phyloP scores from a whole-genome alignment of 30 jellyfish, hydroid and myxozoan species.

The Aurelia sp. region DNA sequence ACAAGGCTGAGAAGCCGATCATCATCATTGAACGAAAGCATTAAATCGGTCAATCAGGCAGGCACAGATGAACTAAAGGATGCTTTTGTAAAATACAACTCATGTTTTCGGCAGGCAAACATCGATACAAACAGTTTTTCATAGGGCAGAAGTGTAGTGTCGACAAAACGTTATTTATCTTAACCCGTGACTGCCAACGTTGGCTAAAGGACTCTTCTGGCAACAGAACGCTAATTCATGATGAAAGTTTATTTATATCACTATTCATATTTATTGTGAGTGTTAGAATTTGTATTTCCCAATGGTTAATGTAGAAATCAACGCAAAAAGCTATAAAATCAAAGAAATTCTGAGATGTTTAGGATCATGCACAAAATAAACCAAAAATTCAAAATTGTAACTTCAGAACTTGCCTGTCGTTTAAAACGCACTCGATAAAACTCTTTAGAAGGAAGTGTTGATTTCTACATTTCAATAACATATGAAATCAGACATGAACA shows the following conservation, averaged over 20 bases:
- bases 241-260: background rate
- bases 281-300: conserved; percentile 44
- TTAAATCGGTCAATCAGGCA: conserved; percentile 24
- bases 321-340: background rate
- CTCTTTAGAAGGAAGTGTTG: background rate
- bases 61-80: background rate
- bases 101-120: background rate
- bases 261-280: conserved; percentile 27
- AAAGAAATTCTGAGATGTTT: background rate
- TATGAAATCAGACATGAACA: conserved; percentile 10
- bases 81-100: conserved; percentile 54
- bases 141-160: background rate
- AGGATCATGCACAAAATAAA: no score
- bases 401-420: no score
- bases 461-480: conserved; percentile 12
- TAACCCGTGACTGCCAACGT: conserved; percentile 24
- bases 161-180: background rate
- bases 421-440: background rate
- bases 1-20: conserved; percentile 89
- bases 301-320: conserved; percentile 65
- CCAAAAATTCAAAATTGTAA: no score
- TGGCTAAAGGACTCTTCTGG: conserved; percentile 11
- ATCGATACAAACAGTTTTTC: conserved; percentile 1
- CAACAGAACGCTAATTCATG: conserved; percentile 10
- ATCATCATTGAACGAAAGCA: conserved; percentile 97